phyloP scores from a whole-genome alignment of 1,140 invertebrate species.

The Drosophila sproati region DNA sequence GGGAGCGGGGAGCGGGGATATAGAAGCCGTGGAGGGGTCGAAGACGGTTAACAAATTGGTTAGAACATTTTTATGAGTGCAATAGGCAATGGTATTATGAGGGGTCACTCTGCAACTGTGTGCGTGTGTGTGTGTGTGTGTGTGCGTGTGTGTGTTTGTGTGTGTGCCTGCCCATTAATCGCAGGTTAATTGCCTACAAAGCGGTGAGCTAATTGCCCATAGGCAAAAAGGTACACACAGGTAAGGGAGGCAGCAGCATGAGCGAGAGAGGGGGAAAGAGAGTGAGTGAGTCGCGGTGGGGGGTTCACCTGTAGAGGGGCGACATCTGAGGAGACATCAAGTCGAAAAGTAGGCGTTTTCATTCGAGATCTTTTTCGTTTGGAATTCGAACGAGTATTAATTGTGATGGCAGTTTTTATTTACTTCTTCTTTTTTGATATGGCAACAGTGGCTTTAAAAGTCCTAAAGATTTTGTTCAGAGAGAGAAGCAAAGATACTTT shows the following conservation, averaged over 20 bases:
- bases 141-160: slow-evolving; percentile 53
- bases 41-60: slow-evolving; percentile 53
- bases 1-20: not conserved
- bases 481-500: too few species aligned
- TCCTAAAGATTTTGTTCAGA: too few species aligned
- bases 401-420: not conserved
- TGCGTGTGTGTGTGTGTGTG: slow-evolving; percentile 35
- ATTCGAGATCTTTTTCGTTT: slow-evolving; percentile 15
- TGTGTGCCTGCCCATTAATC: slow-evolving; percentile 71
- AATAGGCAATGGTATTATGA: slow-evolving; percentile 34
- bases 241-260: slow-evolving; percentile 20
- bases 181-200: slow-evolving; percentile 79
- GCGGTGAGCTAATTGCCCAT: slow-evolving; percentile 75
- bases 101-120: slow-evolving; percentile 20
- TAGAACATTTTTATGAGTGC: slow-evolving; percentile 70
- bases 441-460: too few species aligned
- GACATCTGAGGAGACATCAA: slow-evolving; percentile 15
- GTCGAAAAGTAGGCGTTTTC: slow-evolving; percentile 27
- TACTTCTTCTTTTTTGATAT: too few species aligned
- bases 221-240: slow-evolving; percentile 40
- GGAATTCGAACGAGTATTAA: slow-evolving; percentile 1
- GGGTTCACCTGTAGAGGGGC: slow-evolving; percentile 5
- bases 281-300: not conserved
- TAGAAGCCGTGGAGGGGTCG: slow-evolving; percentile 6
- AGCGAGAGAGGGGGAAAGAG: not conserved